phyloP scores from a whole-genome alignment of 1,140 invertebrate species.

The Choristoneura fumiferana region DNA sequence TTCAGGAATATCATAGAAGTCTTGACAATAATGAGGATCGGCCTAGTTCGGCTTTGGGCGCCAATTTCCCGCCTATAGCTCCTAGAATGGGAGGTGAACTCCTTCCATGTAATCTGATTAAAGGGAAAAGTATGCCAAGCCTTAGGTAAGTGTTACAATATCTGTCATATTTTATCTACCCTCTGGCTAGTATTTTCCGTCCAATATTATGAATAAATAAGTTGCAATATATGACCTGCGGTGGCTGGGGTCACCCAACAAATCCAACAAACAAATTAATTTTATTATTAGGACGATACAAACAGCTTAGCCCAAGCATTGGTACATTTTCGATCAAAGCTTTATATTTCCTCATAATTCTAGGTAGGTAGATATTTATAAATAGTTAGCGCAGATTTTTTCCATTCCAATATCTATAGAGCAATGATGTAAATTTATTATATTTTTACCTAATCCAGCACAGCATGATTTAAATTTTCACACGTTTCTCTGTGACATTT shows the following conservation, averaged over 20 bases:
- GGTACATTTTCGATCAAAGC: no score
- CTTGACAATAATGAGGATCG: conserved; percentile 86
- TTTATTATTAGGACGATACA: no score
- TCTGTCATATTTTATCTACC: conserved; percentile 20
- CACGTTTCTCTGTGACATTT: conserved; percentile 47
- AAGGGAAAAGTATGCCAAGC: conserved; percentile 97
- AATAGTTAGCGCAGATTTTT: conserved; percentile 9
- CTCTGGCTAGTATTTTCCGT: conserved; percentile 14
- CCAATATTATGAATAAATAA: conserved; percentile 3
- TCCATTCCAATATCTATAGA: conserved; percentile 17
- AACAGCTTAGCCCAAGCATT: no score
- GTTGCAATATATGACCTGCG: neutral
- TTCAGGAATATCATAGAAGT: conserved; percentile 87
- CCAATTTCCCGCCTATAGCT: conserved; percentile 62
- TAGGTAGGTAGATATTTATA: neutral
- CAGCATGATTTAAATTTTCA: conserved; percentile 61
- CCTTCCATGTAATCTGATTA: conserved; percentile 86
- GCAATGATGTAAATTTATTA: conserved; percentile 28
- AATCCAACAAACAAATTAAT: no score
- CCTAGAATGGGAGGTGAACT: conserved; percentile 63
- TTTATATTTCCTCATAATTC: neutral
- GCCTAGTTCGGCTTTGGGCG: conserved; percentile 64
- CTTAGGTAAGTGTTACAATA: conserved; percentile 83
- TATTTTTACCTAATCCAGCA: conserved; percentile 40
- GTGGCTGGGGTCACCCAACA: no score